These are phyloP conservation scores for Anhinga rufa DNA, from an alignment of 2,113 vertebrate species.

Conservation along the genomic window DNA sequence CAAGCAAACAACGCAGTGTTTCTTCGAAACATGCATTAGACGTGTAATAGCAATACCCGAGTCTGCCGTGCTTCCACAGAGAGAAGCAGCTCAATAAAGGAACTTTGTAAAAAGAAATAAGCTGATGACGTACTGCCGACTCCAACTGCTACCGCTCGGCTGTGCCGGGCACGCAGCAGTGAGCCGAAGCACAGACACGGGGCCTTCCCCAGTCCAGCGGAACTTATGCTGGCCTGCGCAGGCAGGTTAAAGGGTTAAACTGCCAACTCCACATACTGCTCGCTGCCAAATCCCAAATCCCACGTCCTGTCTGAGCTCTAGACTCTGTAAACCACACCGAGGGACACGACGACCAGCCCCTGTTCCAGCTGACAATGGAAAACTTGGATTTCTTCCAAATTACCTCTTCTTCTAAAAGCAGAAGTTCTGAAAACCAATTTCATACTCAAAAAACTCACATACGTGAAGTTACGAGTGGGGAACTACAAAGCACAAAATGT, in stretches of 20 bases:
- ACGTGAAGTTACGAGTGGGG: background rate
- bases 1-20: background rate
- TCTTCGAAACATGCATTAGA: background rate
- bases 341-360: background rate
- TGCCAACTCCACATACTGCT: background rate
- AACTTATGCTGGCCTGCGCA: background rate
- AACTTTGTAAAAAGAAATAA: too few relatives aligned
- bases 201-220: rapidly evolving
- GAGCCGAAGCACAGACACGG: background rate
- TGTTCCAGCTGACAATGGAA: background rate
- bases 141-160: background rate
- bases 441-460: background rate
- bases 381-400: background rate
- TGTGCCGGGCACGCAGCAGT: background rate
- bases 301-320: rapidly evolving
- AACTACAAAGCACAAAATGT: background rate
- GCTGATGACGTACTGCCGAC: too few relatives aligned
- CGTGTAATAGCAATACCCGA: background rate
- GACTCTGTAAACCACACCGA: background rate
- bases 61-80: background rate
- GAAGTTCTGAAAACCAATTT: background rate
- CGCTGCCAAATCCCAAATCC: background rate
- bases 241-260: background rate
- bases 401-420: background rate
- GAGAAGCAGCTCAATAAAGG: background rate